phyloP scores from a whole-genome alignment of 2,888 invertebrate genomes.

The Herminia tarsipennalis region DNA sequence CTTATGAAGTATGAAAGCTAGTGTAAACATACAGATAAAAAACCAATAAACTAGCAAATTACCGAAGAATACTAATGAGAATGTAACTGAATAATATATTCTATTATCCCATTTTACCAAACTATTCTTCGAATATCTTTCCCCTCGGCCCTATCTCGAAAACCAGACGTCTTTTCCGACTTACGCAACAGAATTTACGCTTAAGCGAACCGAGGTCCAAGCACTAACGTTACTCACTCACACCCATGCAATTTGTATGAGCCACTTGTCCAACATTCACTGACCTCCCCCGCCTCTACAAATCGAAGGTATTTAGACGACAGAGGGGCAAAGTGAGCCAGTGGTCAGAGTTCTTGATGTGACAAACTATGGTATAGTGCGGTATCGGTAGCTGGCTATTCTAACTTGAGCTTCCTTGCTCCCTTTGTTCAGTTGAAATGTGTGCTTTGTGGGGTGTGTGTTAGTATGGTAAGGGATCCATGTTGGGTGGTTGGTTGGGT shows the following conservation, averaged over 20 bases:
- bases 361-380: constrained; percentile 80
- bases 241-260: constrained; percentile 81
- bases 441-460: constrained; percentile 28
- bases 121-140: constrained; percentile 67
- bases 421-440: constrained; percentile 29
- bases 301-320: constrained; percentile 48
- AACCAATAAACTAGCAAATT: constrained; percentile 3
- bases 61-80: constrained; percentile 29
- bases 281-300: constrained; percentile 55
- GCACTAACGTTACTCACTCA: constrained; percentile 80
- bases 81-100: constrained; percentile 43
- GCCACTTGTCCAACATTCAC: constrained; percentile 48
- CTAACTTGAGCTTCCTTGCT: constrained; percentile 52
- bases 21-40: background rate
- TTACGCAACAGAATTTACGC: constrained; percentile 85
- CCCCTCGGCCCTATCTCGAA: constrained; percentile 68
- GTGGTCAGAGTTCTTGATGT: constrained; percentile 78
- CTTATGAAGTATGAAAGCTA: background rate
- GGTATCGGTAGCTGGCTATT: constrained; percentile 69
- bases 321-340: constrained; percentile 63
- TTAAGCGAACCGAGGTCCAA: constrained; percentile 80
- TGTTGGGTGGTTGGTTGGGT: constrained; percentile 49
- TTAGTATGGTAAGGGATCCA: constrained; percentile 52
- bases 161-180: constrained; percentile 80
- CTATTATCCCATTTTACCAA: constrained; percentile 57